Conservation (phyloP, 2,888 invertebrate species). For the Ectemnius lituratus region DNA sequence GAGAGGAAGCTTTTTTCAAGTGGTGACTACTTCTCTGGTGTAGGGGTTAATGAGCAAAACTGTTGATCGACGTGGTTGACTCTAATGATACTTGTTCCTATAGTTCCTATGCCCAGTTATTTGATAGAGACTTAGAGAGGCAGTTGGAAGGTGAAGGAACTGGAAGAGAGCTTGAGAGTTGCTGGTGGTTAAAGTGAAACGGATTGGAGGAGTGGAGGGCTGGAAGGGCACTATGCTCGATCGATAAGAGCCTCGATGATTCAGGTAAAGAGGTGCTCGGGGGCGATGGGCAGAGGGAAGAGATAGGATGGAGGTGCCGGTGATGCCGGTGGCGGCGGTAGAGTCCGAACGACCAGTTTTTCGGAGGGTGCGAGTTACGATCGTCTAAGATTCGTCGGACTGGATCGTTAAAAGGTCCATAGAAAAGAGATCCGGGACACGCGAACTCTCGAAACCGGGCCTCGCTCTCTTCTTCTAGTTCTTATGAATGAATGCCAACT, state of each 20-base stretch:
- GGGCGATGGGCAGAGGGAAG: neutral
- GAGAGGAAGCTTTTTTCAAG: too few relatives aligned
- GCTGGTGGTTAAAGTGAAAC: conserved; percentile 30
- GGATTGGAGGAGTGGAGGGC: conserved; percentile 44
- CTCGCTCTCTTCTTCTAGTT: conserved; percentile 4
- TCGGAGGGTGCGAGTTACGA: conserved; percentile 37
- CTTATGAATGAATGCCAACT: conserved; percentile 27
- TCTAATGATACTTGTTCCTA: too few relatives aligned
- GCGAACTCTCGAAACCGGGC: conserved; percentile 23
- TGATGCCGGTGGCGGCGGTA: conserved; percentile 11
- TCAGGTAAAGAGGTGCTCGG: conserved; percentile 23
- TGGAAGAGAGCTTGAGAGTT: too few relatives aligned
- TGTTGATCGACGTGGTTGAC: too few relatives aligned
- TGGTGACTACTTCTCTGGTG: conserved; percentile 9
- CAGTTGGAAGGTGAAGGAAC: too few relatives aligned
- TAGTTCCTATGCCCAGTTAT: too few relatives aligned
- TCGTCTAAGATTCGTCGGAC: conserved; percentile 30
- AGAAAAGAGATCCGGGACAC: conserved; percentile 26
- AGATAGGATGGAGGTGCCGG: conserved; percentile 14
- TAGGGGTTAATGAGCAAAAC: too few relatives aligned
- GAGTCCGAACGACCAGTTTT: conserved; percentile 46
- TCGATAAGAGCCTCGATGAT: conserved; percentile 51
- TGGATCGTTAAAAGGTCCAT: conserved; percentile 48
- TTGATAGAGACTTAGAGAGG: too few relatives aligned
- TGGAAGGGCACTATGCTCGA: conserved; percentile 47